Conservation (phyloP, 2,797 vertebrate species). For the Lacerta agilis region DNA sequence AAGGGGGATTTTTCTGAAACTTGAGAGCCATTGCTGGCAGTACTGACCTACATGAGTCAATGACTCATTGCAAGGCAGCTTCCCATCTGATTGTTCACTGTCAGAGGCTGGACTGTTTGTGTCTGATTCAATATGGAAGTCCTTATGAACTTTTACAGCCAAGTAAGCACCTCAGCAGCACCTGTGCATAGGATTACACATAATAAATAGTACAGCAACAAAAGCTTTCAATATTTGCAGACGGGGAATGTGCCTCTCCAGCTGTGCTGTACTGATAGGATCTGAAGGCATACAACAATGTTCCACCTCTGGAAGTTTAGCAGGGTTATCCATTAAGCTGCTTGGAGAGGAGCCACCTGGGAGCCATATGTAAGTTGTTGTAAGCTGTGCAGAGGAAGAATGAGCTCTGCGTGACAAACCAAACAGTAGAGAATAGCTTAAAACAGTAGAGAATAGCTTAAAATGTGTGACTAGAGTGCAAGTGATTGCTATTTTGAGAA, state of each 20-base stretch:
- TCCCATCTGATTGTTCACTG: too few relatives aligned
- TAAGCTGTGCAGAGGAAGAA: neutral
- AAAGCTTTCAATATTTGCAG: neutral
- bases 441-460: neutral
- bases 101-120: too few relatives aligned
- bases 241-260: neutral
- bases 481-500: neutral
- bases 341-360: neutral
- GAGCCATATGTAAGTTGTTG: neutral
- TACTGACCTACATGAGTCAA: too few relatives aligned
- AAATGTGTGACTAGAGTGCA: rapidly evolving
- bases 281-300: neutral
- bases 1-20: too few relatives aligned
- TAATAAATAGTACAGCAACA: neutral
- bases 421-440: too few relatives aligned
- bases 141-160: neutral
- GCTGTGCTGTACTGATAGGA: neutral
- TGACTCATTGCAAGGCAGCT: too few relatives aligned
- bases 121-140: too few relatives aligned
- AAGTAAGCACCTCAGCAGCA: neutral
- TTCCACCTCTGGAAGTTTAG: neutral
- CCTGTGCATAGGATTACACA: neutral
- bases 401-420: neutral
- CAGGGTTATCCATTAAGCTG: neutral
- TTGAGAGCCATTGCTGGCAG: too few relatives aligned